A percentile compares a stretch with the other conserved stretches of the same genome.
phyloP scores from a whole-genome alignment of 2,888 invertebrate species.

The Teleogryllus oceanicus region DNA sequence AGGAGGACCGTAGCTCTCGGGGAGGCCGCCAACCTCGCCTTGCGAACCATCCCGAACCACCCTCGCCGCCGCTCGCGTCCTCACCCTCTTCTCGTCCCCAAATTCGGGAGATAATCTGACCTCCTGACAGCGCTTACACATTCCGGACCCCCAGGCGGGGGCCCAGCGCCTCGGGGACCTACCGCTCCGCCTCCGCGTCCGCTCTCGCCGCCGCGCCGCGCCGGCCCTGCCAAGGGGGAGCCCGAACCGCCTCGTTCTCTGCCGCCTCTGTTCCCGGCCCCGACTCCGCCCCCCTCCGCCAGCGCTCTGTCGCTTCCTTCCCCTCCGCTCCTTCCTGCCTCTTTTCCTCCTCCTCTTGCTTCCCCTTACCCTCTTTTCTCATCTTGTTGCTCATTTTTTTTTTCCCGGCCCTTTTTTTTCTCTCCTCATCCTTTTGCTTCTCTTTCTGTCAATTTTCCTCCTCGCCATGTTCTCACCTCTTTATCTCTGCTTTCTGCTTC shows the following conservation, averaged over 20 bases:
- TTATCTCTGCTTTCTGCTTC: neutral
- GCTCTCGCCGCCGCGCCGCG: neutral
- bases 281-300: no score
- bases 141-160: conserved; percentile 27
- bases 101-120: conserved; percentile 38
- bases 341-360: no score
- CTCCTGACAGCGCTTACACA: conserved; percentile 37
- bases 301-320: no score
- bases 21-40: conserved; percentile 5
- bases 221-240: neutral
- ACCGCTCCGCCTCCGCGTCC: conserved; percentile 19
- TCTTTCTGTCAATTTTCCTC: conserved; percentile 11
- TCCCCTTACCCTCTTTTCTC: no score
- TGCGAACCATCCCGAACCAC: neutral
- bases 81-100: conserved; percentile 32
- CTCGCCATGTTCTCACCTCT: neutral
- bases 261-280: neutral
- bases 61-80: conserved; percentile 23
- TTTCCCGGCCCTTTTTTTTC: neutral
- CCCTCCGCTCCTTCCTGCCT: no score
- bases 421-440: conserved; percentile 20
- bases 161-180: conserved; percentile 32
- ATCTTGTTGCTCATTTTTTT: neutral
- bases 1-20: conserved; percentile 20
- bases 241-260: neutral